A percentile compares a stretch with the other conserved stretches of the same genome.
Conservation (phyloP, 2,113 vertebrate genomes). For the Atractosteus spatula region DNA sequence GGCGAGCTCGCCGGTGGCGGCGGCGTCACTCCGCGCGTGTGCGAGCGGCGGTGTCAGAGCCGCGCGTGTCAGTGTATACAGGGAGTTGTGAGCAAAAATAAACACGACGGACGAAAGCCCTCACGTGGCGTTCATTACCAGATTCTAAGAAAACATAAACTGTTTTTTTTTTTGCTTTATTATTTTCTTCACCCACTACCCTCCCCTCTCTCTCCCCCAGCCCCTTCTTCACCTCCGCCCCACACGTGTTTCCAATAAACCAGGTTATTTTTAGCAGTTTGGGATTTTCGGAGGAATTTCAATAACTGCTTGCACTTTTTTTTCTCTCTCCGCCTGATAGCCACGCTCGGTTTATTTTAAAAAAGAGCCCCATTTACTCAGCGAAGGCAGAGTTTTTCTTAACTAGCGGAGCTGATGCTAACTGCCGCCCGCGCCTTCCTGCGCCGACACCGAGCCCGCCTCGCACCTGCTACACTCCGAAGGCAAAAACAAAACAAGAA, state of each 20-base stretch:
- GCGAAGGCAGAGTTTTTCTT: background rate
- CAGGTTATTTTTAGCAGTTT: slow-evolving; percentile 67
- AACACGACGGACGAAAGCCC: slow-evolving; percentile 53
- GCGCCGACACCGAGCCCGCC: background rate
- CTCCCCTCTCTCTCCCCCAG: slow-evolving; percentile 39
- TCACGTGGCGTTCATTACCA: slow-evolving; percentile 70
- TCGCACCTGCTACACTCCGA: no score
- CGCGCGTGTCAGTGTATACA: slow-evolving; percentile 28
- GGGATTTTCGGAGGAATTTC: slow-evolving; percentile 48
- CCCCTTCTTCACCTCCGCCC: slow-evolving; percentile 32
- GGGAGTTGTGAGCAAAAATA: slow-evolving; percentile 71
- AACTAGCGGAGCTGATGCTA: slow-evolving; percentile 20
- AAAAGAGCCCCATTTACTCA: slow-evolving; percentile 8
- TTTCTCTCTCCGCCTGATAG: slow-evolving; percentile 27
- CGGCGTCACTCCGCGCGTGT: no score
- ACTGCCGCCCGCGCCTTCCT: slow-evolving; percentile 17
- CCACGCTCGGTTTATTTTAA: slow-evolving; percentile 35
- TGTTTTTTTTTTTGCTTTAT: slow-evolving; percentile 50
- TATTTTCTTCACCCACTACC: background rate
- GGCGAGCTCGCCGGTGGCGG: no score
- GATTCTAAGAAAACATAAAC: slow-evolving; percentile 68
- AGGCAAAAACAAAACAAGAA: no score
- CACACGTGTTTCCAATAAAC: slow-evolving; percentile 69
- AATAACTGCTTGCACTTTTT: slow-evolving; percentile 51
- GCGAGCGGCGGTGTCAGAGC: background rate